These are phyloP conservation scores for Graphium colonna DNA, from an alignment of 2,888 invertebrate genomes.

Conservation along the genomic window DNA sequence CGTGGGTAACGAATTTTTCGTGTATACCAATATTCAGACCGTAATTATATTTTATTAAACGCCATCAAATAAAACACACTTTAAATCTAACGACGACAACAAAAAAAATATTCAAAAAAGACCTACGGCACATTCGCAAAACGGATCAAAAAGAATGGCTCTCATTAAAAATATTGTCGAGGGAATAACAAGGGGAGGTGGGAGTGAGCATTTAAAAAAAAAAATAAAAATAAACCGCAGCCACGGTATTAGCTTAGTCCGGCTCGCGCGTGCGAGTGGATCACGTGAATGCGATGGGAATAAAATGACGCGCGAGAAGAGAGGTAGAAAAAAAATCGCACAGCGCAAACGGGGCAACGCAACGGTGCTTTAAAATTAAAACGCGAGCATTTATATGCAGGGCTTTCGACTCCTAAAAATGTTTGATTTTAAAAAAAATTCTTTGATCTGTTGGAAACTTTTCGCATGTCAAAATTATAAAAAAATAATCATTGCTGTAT, in stretches of 20 bases:
- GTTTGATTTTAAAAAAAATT: too few relatives aligned
- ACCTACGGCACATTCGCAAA: not conserved
- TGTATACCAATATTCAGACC: too few relatives aligned
- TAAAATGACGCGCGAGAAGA: slow-evolving; percentile 18
- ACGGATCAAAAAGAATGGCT: slow-evolving; percentile 5
- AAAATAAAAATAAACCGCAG: slow-evolving; percentile 17
- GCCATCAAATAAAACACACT: too few relatives aligned
- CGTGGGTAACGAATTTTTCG: too few relatives aligned
- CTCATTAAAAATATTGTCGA: slow-evolving; percentile 10
- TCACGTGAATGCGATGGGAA: slow-evolving; percentile 18
- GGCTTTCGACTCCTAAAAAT: too few relatives aligned
- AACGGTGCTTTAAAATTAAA: slow-evolving; percentile 37
- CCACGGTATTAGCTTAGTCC: slow-evolving; percentile 21
- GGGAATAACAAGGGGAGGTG: slow-evolving; percentile 9
- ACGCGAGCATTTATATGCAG: too few relatives aligned
- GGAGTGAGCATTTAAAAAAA: not conserved
- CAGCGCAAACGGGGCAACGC: slow-evolving; percentile 29
- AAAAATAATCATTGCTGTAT: too few relatives aligned
- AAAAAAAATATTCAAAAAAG: not conserved
- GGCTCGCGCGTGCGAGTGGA: slow-evolving; percentile 12
- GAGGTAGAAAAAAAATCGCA: slow-evolving; percentile 22
- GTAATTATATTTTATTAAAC: too few relatives aligned
- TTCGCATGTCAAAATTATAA: too few relatives aligned
- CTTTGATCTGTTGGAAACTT: too few relatives aligned
- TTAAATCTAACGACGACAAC: not conserved